These are phyloP conservation scores for Julus scandinavius DNA, from an alignment of 2,888 invertebrate species.

Conservation along the genomic window DNA sequence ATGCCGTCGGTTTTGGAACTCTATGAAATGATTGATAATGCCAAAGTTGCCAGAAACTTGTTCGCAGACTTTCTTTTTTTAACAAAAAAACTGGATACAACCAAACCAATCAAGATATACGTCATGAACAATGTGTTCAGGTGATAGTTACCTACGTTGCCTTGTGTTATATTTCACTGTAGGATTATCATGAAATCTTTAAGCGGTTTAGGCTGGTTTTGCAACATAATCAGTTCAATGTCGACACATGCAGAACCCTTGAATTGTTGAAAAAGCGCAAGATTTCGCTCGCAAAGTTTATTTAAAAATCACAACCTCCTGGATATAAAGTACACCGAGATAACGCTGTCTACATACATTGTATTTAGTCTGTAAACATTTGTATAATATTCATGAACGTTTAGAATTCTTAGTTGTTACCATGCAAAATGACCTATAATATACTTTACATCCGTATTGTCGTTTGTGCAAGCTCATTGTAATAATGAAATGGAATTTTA, in stretches of 20 bases:
- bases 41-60: background rate
- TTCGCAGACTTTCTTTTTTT: background rate
- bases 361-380: background rate
- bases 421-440: background rate
- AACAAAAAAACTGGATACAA: slow-evolving; percentile 4
- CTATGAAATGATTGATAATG: background rate
- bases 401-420: background rate
- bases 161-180: background rate
- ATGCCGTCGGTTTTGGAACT: background rate
- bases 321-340: background rate
- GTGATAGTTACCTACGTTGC: background rate
- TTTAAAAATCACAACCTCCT: background rate
- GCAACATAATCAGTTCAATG: background rate
- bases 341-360: background rate
- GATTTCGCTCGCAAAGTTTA: background rate
- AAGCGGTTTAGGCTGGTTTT: slow-evolving; percentile 13
- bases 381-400: no score
- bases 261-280: background rate
- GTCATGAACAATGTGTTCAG: background rate
- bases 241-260: background rate
- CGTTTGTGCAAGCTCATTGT: no score
- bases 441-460: background rate
- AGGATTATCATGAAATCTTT: background rate
- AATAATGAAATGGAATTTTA: background rate
- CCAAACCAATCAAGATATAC: slow-evolving; percentile 20